Evolutionary conservation across 2,888 invertebrate species (phyloP).

Genomic region (Spodoptera littoralis): DNA sequence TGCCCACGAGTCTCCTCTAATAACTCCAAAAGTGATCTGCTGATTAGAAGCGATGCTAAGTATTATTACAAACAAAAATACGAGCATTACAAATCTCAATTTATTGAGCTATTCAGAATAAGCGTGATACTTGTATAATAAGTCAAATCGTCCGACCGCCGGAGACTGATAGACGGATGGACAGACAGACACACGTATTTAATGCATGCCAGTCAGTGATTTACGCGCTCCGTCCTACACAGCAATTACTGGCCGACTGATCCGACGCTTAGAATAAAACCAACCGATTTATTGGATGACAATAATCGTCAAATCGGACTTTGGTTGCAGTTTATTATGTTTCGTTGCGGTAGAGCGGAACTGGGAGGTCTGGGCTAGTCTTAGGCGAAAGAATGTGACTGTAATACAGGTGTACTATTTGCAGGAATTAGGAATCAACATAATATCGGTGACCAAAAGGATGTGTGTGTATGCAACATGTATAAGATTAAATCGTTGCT

Average conservation of each 20-base stretch:
- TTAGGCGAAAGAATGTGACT: not conserved
- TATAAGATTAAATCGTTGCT: too few species aligned
- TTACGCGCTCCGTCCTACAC: conserved; percentile 67
- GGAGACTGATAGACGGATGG: conserved; percentile 73
- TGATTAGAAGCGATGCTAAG: too few species aligned
- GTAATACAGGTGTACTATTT: too few species aligned
- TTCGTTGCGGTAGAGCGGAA: conserved; percentile 32
- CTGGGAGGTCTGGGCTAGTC: conserved; percentile 20
- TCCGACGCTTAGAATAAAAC: conserved; percentile 15
- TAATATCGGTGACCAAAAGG: too few species aligned
- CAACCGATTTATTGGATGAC: conserved; percentile 49
- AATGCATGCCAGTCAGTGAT: conserved; percentile 74
- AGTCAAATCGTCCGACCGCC: conserved; percentile 49
- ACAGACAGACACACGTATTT: conserved; percentile 75
- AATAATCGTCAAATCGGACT: conserved; percentile 51
- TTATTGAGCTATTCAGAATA: conserved; percentile 28
- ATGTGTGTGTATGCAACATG: too few species aligned
- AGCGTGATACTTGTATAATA: conserved; percentile 35
- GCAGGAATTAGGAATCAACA: too few species aligned
- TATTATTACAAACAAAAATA: too few species aligned
- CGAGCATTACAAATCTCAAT: too few species aligned
- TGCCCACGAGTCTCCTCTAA: too few species aligned
- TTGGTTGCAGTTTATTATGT: conserved; percentile 37
- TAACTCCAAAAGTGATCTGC: too few species aligned
- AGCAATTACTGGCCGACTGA: conserved; percentile 37